Base-by-base conservation (phyloP, 1,140 invertebrate species). In the Drosophila arawakana region DNA sequence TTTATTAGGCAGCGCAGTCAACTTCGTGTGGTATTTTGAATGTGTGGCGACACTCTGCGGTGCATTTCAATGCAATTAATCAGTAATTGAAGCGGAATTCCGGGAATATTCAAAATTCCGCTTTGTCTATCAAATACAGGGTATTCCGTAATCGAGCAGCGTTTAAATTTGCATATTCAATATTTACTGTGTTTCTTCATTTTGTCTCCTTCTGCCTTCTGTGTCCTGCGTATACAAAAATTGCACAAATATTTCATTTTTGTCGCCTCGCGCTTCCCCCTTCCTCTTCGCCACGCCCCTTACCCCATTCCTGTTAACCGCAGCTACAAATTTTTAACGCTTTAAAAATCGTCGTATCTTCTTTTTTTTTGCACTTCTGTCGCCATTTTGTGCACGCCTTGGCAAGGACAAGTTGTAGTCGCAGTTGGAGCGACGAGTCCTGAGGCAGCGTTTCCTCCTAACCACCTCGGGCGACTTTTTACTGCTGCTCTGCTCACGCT, bases 311-410 rank as follows among this genome's bases (percentile, higher is more conserved):
- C 18, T 11, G 34, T n/a, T 46, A 75, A 70, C 82, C 69, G 46
- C 78, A 86, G 62, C 54, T 55, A 55, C 58, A 74, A 76, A 88
- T 86, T 86, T 86, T 88, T 62, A 63, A 70, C 76, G 82, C 79
- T 86, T 85, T 79, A 85, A 85, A 79, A 86, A 83, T 86, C 67
- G 72, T 73, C 49, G 52, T 21, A 21, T 21, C 18, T 21, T 50
- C 54, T 59, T 76, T 58, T 78, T 46, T 52, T 49, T n/a, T 43
- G 65, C 60, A 59, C 59, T 80, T 80, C 67, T 81, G 76, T 73
- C 79, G 83, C 80, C 83, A 82, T 88, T 88, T 76, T 63, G 61
- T 73, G 65, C 76, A 72, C 65, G 71, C 67, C 61, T 82, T 67
- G 71, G 63, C 49, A 61, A 37, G 68, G 63, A 67, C 55, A 67